phyloP scores from a whole-genome alignment of 2,888 invertebrate species.

The Cactoblastis cactorum region DNA sequence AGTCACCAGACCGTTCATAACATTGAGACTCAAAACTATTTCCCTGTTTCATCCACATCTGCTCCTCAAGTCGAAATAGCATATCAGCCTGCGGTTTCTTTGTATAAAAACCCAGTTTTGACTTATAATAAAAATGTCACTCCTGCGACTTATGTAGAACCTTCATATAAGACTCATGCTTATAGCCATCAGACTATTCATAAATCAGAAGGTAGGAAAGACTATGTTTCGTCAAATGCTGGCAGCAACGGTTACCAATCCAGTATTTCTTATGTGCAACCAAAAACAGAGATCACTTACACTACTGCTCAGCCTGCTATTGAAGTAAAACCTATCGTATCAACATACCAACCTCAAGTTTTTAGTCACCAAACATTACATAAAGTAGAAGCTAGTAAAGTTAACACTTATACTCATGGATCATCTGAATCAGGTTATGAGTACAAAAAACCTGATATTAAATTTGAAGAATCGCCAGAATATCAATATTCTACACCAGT shows the following conservation, averaged over 20 bases:
- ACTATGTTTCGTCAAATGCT: conserved; percentile 37
- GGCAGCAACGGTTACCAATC: conserved; percentile 33
- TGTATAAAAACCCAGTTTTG: conserved; percentile 62
- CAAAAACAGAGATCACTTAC: conserved; percentile 33
- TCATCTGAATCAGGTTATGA: conserved; percentile 27
- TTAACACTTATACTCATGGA: conserved; percentile 42
- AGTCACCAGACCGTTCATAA: conserved; percentile 55
- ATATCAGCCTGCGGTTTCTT: conserved; percentile 56
- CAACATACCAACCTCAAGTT: conserved; percentile 49
- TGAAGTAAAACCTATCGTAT: conserved; percentile 33
- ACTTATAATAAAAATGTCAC: conserved; percentile 55
- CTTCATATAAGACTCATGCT: conserved; percentile 46
- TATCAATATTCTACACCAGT: conserved; percentile 43
- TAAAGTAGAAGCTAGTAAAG: conserved; percentile 45
- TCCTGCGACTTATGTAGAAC: conserved; percentile 44
- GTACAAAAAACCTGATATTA: conserved; percentile 26
- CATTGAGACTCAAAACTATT: conserved; percentile 39
- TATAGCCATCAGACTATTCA: conserved; percentile 57
- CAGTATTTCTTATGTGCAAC: conserved; percentile 33
- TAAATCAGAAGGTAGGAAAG: conserved; percentile 41
- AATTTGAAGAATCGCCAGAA: conserved; percentile 51
- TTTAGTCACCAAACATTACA: conserved; percentile 55
- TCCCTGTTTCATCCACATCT: conserved; percentile 52
- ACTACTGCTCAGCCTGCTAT: conserved; percentile 39
- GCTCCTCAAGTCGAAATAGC: conserved; percentile 43